phyloP scores from a whole-genome alignment of 2,888 invertebrate species.

The Neuroscelio doddi region DNA sequence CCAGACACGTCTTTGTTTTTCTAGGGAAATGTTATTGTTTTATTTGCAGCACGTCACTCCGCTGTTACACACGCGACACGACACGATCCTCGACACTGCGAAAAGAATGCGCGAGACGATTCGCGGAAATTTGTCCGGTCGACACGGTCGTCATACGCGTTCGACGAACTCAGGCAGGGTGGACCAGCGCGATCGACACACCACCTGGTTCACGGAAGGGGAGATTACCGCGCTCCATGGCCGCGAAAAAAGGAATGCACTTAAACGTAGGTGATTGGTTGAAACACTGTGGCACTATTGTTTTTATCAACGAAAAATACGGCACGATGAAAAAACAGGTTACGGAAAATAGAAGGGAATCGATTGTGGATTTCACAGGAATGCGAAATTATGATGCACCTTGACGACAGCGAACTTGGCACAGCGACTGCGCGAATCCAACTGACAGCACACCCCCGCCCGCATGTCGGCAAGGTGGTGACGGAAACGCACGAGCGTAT shows the following conservation, averaged over 20 bases:
- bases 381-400: conserved; percentile 57
- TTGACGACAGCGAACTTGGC: conserved; percentile 27
- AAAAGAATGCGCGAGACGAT: background rate
- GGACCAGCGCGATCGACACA: conserved; percentile 58
- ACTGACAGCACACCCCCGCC: too few relatives aligned
- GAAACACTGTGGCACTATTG: background rate
- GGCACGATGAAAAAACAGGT: too few relatives aligned
- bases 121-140: conserved; percentile 6
- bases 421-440: conserved; percentile 42
- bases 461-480: conserved; percentile 41
- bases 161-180: conserved; percentile 57
- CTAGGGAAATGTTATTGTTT: too few relatives aligned
- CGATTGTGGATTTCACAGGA: conserved; percentile 41
- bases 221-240: conserved; percentile 54
- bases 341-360: too few relatives aligned
- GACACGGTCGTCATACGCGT: conserved; percentile 8
- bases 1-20: too few relatives aligned
- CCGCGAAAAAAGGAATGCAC: conserved; percentile 40
- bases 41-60: too few relatives aligned
- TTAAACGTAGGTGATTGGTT: background rate
- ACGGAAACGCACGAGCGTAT: conserved; percentile 50
- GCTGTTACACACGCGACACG: too few relatives aligned
- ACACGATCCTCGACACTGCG: background rate
- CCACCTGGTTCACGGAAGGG: conserved; percentile 57
- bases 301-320: too few relatives aligned